phyloP scores from a whole-genome alignment of 2,888 invertebrate species.

The Heliconius aoede region DNA sequence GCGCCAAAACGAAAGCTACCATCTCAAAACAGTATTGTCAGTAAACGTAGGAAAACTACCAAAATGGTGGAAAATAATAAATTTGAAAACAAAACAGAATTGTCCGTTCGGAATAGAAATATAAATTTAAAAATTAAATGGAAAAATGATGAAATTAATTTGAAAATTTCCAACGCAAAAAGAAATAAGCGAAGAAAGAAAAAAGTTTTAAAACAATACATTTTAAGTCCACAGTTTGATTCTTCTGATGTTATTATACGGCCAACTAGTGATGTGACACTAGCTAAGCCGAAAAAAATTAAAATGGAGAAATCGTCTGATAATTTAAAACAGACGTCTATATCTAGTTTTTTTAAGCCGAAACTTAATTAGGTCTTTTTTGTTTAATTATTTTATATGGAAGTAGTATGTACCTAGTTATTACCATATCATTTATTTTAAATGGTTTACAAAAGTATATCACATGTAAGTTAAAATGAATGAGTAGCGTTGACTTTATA shows the following conservation, averaged over 20 bases:
- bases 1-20: constrained; percentile 41
- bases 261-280: constrained; percentile 56
- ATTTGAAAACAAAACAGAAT: constrained; percentile 33
- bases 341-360: constrained; percentile 66
- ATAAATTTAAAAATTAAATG: constrained; percentile 65
- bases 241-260: constrained; percentile 51
- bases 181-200: constrained; percentile 24
- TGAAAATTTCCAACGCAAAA: constrained; percentile 55
- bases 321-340: constrained; percentile 66
- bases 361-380: constrained; percentile 37
- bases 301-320: constrained; percentile 61
- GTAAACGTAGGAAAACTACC: constrained; percentile 34
- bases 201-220: constrained; percentile 59
- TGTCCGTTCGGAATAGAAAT: constrained; percentile 49
- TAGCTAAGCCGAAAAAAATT: constrained; percentile 56
- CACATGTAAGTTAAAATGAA: too few relatives aligned
- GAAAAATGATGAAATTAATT: constrained; percentile 55
- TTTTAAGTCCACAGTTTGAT: constrained; percentile 57
- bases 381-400: too few relatives aligned
- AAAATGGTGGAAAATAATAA: constrained; percentile 26
- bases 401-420: too few relatives aligned
- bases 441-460: neutral
- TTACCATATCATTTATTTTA: too few relatives aligned
- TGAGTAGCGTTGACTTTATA: too few relatives aligned
- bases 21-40: constrained; percentile 38